phyloP scores from a whole-genome alignment of 2,797 vertebrate species.

The Rhodeus uyekii region DNA sequence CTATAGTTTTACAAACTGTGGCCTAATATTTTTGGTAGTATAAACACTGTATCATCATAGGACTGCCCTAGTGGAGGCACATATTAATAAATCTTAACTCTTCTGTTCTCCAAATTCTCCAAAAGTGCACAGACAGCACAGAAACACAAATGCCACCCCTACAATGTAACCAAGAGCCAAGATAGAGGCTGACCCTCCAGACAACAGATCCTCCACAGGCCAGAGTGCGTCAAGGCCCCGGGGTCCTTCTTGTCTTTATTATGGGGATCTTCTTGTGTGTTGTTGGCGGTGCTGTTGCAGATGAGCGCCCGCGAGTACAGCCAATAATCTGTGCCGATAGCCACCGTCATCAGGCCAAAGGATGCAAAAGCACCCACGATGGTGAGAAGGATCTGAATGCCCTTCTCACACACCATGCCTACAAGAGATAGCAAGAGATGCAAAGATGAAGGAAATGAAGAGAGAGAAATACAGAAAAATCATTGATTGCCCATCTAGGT shows the following conservation, averaged over 20 bases:
- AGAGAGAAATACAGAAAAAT: slow-evolving; percentile 5
- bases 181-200: slow-evolving; percentile 82
- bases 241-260: slow-evolving; percentile 91
- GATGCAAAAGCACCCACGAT: slow-evolving; percentile 92
- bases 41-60: neutral
- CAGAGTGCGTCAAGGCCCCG: slow-evolving; percentile 91
- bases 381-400: slow-evolving; percentile 91
- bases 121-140: neutral
- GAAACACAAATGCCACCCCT: neutral
- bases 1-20: neutral
- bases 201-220: slow-evolving; percentile 95
- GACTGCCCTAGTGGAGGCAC: neutral
- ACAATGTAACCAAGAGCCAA: slow-evolving; percentile 35
- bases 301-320: slow-evolving; percentile 91
- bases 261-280: slow-evolving; percentile 82
- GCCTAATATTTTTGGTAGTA: neutral
- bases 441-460: slow-evolving; percentile 35
- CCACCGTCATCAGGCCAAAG: slow-evolving; percentile 96
- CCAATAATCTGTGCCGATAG: slow-evolving; percentile 96
- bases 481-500: neutral
- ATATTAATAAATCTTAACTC: neutral
- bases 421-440: slow-evolving; percentile 43
- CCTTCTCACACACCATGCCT: slow-evolving; percentile 93
- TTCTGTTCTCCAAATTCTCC: neutral
- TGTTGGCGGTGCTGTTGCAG: slow-evolving; percentile 90